Conservation (phyloP, 2,113 vertebrate genomes). For the Lophotis ruficrista region DNA sequence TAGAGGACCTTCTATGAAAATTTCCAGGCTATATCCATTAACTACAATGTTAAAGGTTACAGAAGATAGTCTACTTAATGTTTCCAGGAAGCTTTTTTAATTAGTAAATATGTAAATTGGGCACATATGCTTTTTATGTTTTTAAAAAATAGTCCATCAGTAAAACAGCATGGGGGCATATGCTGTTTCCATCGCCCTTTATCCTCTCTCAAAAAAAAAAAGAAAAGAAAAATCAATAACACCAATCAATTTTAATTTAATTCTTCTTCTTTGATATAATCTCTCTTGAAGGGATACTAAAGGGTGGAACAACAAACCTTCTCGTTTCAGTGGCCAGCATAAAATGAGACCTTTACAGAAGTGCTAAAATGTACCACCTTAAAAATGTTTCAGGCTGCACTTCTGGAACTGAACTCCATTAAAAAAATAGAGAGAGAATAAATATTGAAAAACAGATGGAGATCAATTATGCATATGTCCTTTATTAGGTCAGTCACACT, state of each 20-base stretch:
- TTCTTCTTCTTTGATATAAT: conserved; percentile 69
- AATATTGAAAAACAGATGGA: conserved; percentile 47
- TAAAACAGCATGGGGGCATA: conserved; percentile 30
- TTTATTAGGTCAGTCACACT: conserved; percentile 30
- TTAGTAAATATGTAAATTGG: conserved; percentile 86
- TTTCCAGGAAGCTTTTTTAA: conserved; percentile 81
- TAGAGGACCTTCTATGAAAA: conserved; percentile 82
- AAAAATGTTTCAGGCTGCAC: conserved; percentile 1
- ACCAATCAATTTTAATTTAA: conserved; percentile 69
- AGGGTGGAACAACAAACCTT: conserved; percentile 48
- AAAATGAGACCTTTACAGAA: background rate
- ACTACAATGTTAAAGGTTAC: conserved; percentile 82
- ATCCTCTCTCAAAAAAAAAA: background rate
- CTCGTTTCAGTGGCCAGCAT: background rate
- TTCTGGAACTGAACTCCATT: conserved; percentile 30
- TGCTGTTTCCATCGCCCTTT: conserved; percentile 34
- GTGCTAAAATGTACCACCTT: conserved; percentile 36
- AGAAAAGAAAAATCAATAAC: conserved; percentile 25
- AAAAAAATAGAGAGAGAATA: conserved; percentile 17
- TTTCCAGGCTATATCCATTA: conserved; percentile 85
- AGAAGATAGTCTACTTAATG: conserved; percentile 82
- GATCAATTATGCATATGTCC: conserved; percentile 37
- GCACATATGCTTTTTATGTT: conserved; percentile 70
- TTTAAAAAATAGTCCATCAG: conserved; percentile 68
- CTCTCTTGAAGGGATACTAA: conserved; percentile 61